These are phyloP conservation scores for Gasterosteus nipponicus DNA, from an alignment of 2,113 vertebrate species.

Conservation along the genomic window DNA sequence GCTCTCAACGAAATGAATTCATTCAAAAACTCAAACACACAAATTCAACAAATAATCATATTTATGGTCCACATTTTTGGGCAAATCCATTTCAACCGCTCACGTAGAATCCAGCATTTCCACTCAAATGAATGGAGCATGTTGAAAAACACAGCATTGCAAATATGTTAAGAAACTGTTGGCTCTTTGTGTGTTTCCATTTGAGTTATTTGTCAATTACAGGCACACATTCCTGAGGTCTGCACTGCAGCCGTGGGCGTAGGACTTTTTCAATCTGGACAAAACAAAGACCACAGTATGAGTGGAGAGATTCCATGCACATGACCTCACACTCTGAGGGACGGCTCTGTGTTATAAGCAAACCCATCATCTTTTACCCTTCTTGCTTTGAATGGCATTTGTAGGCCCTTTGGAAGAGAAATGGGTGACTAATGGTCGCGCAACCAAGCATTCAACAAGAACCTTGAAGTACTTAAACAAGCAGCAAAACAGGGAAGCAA, in stretches of 20 bases:
- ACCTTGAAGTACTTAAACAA: background rate
- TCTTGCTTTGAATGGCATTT: background rate
- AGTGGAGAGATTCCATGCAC: constrained; percentile 38
- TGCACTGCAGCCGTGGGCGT: constrained; percentile 25
- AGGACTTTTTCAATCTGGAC: constrained; percentile 47
- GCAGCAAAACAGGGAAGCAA: constrained; percentile 22
- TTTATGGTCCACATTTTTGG: constrained; percentile 19
- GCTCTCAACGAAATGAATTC: background rate
- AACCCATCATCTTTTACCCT: constrained; percentile 39
- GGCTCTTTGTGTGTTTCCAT: constrained; percentile 18
- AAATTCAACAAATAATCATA: constrained; percentile 10
- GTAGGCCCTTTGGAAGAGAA: background rate
- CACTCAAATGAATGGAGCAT: background rate
- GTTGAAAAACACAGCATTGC: background rate
- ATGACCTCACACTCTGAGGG: constrained; percentile 59
- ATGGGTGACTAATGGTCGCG: background rate
- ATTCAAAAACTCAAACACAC: background rate
- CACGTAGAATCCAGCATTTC: background rate
- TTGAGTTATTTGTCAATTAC: constrained; percentile 26
- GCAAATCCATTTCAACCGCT: constrained; percentile 20
- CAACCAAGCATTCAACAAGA: background rate
- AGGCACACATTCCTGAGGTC: constrained; percentile 55
- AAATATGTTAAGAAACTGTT: constrained; percentile 17
- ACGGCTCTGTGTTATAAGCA: constrained; percentile 37
- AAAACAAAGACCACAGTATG: constrained; percentile 68